Percentiles rank a stretch among this genome's conserved stretches.
phyloP scores from a whole-genome alignment of 2,113 vertebrate species.

The Chionomys nivalis region DNA sequence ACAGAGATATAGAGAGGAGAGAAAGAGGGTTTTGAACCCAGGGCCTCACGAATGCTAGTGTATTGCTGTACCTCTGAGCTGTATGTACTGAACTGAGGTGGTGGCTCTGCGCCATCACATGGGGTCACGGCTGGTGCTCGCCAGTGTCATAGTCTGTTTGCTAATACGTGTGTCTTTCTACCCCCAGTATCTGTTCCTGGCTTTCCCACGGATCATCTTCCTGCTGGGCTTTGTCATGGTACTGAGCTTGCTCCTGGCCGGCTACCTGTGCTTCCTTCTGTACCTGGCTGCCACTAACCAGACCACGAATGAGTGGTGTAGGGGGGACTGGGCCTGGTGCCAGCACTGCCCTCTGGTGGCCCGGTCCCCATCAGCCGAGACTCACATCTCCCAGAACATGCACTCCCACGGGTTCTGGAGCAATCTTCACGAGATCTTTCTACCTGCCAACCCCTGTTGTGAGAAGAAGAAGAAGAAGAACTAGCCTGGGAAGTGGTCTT shows the following conservation, averaged over 20 bases:
- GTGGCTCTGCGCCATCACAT: not conserved
- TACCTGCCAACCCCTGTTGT: slow-evolving; percentile 73
- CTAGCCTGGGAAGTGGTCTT: slow-evolving; percentile 2
- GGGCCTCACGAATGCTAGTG: not conserved
- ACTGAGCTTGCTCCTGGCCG: slow-evolving; percentile 90
- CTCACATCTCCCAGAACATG: slow-evolving; percentile 80
- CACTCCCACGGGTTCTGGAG: slow-evolving; percentile 89
- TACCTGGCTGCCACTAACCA: slow-evolving; percentile 93
- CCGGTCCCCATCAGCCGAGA: rapidly evolving
- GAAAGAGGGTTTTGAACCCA: not conserved
- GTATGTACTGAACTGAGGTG: not conserved
- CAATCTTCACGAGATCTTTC: slow-evolving; percentile 93
- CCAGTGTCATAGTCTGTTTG: not conserved
- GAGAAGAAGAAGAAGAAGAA: slow-evolving; percentile 86
- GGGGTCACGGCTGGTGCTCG: not conserved
- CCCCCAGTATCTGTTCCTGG: slow-evolving; percentile 94
- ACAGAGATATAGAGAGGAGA: not conserved
- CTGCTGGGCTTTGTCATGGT: slow-evolving; percentile 94
- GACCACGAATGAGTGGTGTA: slow-evolving; percentile 96
- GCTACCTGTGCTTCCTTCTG: slow-evolving; percentile 90
- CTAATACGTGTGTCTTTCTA: slow-evolving; percentile 14
- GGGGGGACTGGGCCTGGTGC: slow-evolving; percentile 79
- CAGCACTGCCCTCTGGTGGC: slow-evolving; percentile 26
- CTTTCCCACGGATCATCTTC: slow-evolving; percentile 95
- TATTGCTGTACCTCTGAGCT: not conserved